Evolutionary conservation across 2,888 invertebrate genomes (phyloP), one percentile per base, ranked within the genome.

Genomic region (Torymus aiolomorphi): DNA sequence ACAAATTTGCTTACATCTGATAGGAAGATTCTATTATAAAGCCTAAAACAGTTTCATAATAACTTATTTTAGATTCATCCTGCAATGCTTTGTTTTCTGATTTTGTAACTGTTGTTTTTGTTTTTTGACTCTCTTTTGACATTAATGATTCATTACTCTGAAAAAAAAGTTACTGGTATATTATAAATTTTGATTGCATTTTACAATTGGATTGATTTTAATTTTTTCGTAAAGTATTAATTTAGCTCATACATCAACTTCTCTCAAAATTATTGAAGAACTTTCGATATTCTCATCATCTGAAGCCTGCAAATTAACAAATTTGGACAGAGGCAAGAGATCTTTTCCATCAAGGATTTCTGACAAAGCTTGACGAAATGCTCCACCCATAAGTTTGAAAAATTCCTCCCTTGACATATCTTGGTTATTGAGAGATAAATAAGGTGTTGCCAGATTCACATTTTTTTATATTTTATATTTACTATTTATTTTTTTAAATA

Each of bases 21-120:
- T 86, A 87, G 18, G 86, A 86, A 5, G 86, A 84, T 10, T 85
- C 82, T 0, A 87, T 82, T 54, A 88, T 84, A 42, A 76, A 62
- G 42, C 85, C 70, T 24, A 88, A 80, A 65, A 83, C 74, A 4
- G 66, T 65, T 73, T 76, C 73, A 2, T 52, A 73, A 18, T 61
- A 63, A 10, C 12, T 13, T 13, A 0, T 66, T 61, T 24, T 18
- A 66, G 1, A 3, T 65, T 75, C 42, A 14, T 14, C 13, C n/a
- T 3, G 10, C 14, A 14, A 18, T 42, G 42, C 42, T 42, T 42
- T 42, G 1, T 8, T 18, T 57, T 51, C 20, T 13, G 13, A 20
- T 24, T 2, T n/a, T 8, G 16, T 11, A 4, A 0, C 13, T 52
- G 13, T 12, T 4, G 2, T 10, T 13, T 5, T 31, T 31, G 16